Evolutionary conservation across 2,113 vertebrate species (phyloP).

Genomic region (Bufo gargarizans): DNA sequence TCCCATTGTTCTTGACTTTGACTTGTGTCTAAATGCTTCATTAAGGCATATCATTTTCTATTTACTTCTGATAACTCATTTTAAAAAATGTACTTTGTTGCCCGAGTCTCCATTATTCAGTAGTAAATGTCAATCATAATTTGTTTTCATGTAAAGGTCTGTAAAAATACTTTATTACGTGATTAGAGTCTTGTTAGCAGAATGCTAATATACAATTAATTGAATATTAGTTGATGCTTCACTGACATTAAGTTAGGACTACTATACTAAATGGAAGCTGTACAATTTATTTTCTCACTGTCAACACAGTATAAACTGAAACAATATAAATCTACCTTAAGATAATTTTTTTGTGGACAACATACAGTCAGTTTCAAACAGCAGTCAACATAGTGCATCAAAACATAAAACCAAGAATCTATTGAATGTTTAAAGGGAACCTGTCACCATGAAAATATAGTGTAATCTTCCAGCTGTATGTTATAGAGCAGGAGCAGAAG

Average conservation of each 20-base stretch:
- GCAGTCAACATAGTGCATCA: no score
- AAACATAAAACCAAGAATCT: no score
- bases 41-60: conserved; percentile 38
- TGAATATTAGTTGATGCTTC: conserved; percentile 43
- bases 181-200: conserved; percentile 41
- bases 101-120: neutral
- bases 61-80: conserved; percentile 13
- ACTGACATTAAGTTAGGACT: neutral
- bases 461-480: no score
- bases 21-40: conserved; percentile 47
- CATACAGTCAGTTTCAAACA: no score
- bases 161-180: conserved; percentile 28
- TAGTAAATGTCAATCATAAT: conserved; percentile 35
- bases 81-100: neutral
- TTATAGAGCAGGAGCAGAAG: no score
- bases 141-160: conserved; percentile 19
- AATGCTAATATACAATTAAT: conserved; percentile 49
- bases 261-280: neutral
- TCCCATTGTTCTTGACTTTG: conserved; percentile 33
- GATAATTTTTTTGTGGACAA: no score
- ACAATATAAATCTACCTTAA: no score
- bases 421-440: no score
- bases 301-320: no score
- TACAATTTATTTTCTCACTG: neutral
- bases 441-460: no score